A percentile compares a stretch with the other conserved stretches of the same genome.
These are phyloP conservation scores for Cenopis cana DNA, from an alignment of 2,888 invertebrate species.

Conservation along the genomic window DNA sequence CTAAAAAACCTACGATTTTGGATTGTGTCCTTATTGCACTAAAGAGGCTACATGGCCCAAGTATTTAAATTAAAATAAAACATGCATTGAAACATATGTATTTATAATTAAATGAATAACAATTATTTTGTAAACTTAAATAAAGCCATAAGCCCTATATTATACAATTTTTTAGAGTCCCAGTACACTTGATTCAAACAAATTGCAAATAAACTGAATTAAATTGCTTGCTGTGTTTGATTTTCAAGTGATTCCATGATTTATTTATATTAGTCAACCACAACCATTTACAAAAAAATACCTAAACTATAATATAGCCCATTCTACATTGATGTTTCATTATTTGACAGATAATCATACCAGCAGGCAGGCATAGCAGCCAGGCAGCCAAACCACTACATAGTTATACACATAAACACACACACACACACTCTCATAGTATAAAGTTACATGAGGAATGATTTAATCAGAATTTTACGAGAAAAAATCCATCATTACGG, in stretches of 20 bases:
- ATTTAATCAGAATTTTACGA: not conserved
- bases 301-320: not conserved
- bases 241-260: not conserved
- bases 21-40: too few species aligned
- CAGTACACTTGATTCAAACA: not conserved
- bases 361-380: too few species aligned
- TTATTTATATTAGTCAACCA: not conserved
- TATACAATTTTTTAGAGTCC: not conserved
- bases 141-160: not conserved
- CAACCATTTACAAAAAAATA: slow-evolving; percentile 3
- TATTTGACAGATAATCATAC: not conserved
- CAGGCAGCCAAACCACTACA: not conserved
- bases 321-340: not conserved
- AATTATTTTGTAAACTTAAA: not conserved
- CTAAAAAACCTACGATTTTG: too few species aligned
- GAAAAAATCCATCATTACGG: not conserved
- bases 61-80: not conserved
- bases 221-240: not conserved
- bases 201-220: too few species aligned
- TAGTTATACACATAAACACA: too few species aligned
- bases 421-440: too few species aligned
- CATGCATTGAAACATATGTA: not conserved
- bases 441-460: not conserved
- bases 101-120: not conserved
- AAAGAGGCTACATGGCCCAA: too few species aligned